A percentile compares a stretch with the other conserved stretches of the same genome.
Evolutionary conservation across 2,888 invertebrate species (phyloP).

Genomic region (Spodoptera exigua): DNA sequence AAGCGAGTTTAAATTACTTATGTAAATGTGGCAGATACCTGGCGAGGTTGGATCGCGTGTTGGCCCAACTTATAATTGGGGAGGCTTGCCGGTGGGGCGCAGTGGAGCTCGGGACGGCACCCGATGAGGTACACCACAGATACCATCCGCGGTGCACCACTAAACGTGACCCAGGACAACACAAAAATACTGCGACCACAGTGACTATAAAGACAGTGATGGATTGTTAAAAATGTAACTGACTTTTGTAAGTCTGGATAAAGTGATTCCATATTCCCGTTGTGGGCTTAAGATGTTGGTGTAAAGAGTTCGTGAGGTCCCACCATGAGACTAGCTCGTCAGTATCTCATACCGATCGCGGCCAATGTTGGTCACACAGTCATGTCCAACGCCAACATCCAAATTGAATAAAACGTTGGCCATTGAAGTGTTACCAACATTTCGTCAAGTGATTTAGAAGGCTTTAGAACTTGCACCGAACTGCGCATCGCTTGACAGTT

Average conservation of each 20-base stretch:
- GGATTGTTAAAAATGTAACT: not conserved
- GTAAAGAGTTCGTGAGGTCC: conserved; percentile 37
- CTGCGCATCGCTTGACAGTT: conserved; percentile 17
- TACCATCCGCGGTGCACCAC: conserved; percentile 18
- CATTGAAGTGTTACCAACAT: conserved; percentile 20
- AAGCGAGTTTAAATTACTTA: conserved; percentile 61
- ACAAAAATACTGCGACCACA: conserved; percentile 13
- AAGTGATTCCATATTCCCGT: not conserved
- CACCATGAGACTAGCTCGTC: conserved; percentile 49
- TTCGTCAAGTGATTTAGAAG: conserved; percentile 2
- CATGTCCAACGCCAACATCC: not conserved
- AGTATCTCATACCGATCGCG: conserved; percentile 21
- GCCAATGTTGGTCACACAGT: conserved; percentile 38
- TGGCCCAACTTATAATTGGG: conserved; percentile 49
- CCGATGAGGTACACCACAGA: conserved; percentile 41
- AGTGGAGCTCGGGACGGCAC: conserved; percentile 50
- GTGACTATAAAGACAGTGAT: conserved; percentile 27
- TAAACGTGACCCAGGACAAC: conserved; percentile 9
- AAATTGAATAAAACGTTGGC: conserved; percentile 1
- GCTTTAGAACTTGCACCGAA: conserved; percentile 9
- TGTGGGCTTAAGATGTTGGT: conserved; percentile 23
- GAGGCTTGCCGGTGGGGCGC: conserved; percentile 46
- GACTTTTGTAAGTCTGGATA: too few species aligned
- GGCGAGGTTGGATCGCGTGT: conserved; percentile 49
- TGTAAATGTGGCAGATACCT: conserved; percentile 59